Conservation (phyloP, 2,113 vertebrate species). For the Chloropsis cyanopogon region DNA sequence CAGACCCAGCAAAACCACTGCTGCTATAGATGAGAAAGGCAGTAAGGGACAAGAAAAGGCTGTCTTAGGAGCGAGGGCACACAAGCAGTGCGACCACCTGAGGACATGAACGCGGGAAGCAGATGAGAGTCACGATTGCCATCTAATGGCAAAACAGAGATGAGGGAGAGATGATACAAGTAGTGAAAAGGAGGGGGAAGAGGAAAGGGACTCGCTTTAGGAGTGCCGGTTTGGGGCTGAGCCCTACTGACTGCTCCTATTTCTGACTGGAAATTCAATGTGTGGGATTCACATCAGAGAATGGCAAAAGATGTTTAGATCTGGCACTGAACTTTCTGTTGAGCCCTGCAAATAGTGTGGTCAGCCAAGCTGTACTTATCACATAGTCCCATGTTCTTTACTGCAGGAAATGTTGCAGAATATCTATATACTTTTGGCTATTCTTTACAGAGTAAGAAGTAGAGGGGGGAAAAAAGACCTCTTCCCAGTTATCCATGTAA, state of each 20-base stretch:
- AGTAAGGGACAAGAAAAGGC: not conserved
- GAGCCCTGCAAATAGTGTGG: not conserved
- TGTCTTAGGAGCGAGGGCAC: accelerated
- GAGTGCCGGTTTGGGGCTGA: not conserved
- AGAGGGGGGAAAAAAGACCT: not conserved
- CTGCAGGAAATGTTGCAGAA: not conserved
- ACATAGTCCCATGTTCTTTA: not conserved
- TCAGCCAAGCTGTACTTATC: not conserved
- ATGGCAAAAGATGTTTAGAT: not conserved
- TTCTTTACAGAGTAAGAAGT: not conserved
- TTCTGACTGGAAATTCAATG: not conserved
- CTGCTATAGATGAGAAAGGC: not conserved
- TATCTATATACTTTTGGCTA: not conserved
- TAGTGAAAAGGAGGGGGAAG: not conserved
- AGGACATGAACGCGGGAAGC: accelerated
- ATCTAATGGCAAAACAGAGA: not conserved
- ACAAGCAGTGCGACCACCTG: not conserved
- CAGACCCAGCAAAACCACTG: not conserved
- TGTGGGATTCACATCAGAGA: not conserved
- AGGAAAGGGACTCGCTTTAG: not conserved
- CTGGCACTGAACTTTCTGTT: not conserved
- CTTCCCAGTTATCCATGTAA: accelerated
- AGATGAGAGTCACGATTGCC: not conserved
- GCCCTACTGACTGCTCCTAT: not conserved
- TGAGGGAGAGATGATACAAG: accelerated